phyloP scores from a whole-genome alignment of 23 tunicate species.

The Ascidia mentula region DNA sequence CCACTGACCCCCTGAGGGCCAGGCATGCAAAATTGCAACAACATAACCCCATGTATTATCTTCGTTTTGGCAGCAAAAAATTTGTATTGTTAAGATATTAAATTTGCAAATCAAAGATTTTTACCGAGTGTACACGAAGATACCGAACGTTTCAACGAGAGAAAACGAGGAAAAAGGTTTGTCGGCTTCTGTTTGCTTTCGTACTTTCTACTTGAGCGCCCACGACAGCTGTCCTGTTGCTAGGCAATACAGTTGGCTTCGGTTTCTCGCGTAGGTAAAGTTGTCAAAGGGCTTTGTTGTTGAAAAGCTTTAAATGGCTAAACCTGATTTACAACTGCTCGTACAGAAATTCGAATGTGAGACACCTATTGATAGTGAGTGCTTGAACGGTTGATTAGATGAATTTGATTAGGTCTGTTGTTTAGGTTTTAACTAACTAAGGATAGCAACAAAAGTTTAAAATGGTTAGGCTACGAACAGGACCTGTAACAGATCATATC shows the following conservation, averaged over 20 bases:
- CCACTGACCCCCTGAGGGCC: no score
- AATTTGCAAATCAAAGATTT: no score
- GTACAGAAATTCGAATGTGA: no score
- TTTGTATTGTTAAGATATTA: no score
- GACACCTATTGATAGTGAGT: not conserved
- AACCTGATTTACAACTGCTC: no score
- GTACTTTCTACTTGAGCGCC: slow-evolving; percentile 1
- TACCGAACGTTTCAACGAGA: no score
- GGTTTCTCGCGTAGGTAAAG: not conserved
- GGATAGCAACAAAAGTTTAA: not conserved
- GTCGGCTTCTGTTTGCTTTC: not conserved
- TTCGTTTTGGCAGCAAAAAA: no score
- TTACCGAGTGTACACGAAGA: no score
- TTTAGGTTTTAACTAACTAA: not conserved
- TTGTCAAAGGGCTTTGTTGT: not conserved
- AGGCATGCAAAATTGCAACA: no score
- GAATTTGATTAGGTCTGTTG: not conserved
- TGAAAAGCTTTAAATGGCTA: not conserved
- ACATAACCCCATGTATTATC: no score
- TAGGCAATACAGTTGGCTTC: not conserved
- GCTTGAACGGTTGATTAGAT: not conserved
- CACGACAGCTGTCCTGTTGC: slow-evolving; percentile 8
- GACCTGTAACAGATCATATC: slow-evolving; percentile 68
- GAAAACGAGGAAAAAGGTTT: not conserved
- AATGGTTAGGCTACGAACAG: slow-evolving; percentile 81